Base-by-base conservation (phyloP, 1,140 invertebrate genomes). In the Papilio aristodemus region DNA sequence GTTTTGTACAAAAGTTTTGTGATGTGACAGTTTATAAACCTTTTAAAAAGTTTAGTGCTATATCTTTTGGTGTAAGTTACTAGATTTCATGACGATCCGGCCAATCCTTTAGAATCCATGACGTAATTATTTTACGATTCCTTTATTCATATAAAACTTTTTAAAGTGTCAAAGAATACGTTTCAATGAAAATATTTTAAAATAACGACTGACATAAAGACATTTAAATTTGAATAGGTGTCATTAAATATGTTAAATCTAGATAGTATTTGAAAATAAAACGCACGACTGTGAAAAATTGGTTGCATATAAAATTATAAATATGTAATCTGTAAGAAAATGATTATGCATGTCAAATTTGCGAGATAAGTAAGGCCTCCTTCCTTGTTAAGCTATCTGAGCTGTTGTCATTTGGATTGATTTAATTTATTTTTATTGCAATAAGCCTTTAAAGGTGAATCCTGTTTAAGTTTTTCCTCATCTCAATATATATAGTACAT, bases 221-320 rank as follows among this genome's bases (percentile, higher is more conserved):
- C 46, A 54, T 54, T 22, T 22, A 54, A 54, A 54, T 54, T 54
- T 54, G 22, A 54, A 54, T 54, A 22, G 9, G 0, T 11, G 4
- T 54, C 46, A 54, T 54, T 54, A 54, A 54, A 54, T 54, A 54
- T 54, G 22, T 54, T 54, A 54, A 54, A 54, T 54, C 22, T 54
- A 54, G 46, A 54, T 54, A 54, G 19, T 54, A 19, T 54, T 22
- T 13, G 22, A 54, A 54, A 54, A 22, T 22, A 54, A 54, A 25
- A 54, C 3, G 9, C 19, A 22, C 1, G 46, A 54, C 3, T 11
- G 10, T 22, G 14, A 17, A 54, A 22, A 54, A 25, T n/a, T n/a
- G 17, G 46, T 4, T 54, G 19, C 19, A 54, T 22, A 54, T 54
- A 25, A 54, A 54, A 54, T 54, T 54, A 22, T 54, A 54, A 54